phyloP scores from a whole-genome alignment of 2,797 vertebrate species.

The Leuciscus waleckii region DNA sequence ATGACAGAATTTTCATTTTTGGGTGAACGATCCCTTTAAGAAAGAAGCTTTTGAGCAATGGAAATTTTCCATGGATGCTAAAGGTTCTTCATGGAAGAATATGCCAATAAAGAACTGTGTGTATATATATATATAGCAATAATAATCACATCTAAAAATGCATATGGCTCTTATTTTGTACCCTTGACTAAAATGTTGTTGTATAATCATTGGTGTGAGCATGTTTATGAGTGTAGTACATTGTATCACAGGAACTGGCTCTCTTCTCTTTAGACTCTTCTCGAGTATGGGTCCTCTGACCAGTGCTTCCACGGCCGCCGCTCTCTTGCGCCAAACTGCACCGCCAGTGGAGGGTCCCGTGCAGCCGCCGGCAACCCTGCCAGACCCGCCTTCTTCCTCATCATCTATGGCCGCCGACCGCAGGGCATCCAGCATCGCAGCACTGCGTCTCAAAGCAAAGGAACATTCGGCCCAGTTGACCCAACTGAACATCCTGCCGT shows the following conservation, averaged over 20 bases:
- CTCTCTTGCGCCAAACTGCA: constrained; percentile 89
- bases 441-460: constrained; percentile 96
- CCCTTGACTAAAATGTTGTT: not conserved
- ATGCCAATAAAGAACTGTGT: not conserved
- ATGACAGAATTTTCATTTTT: too few relatives aligned
- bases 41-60: not conserved
- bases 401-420: constrained; percentile 88
- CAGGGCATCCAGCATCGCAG: constrained; percentile 95
- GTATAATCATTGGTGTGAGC: not conserved
- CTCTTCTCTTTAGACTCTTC: constrained; percentile 85
- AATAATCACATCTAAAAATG: constrained; percentile 13
- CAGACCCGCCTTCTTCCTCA: constrained; percentile 82
- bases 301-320: constrained; percentile 93
- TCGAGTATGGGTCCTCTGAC: constrained; percentile 95
- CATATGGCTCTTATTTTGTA: not conserved
- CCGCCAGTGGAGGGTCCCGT: constrained; percentile 87
- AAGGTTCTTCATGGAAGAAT: not conserved
- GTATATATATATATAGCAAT: not conserved
- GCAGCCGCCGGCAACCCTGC: constrained; percentile 81
- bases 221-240: not conserved
- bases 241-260: constrained; percentile 21
- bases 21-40: not conserved
- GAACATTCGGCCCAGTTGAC: constrained; percentile 98
- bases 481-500: constrained; percentile 95
- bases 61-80: not conserved